Evolutionary conservation across 2,888 invertebrate genomes (phyloP), one percentile per base, ranked within the genome.

Genomic region (Diplolepis rosae): DNA sequence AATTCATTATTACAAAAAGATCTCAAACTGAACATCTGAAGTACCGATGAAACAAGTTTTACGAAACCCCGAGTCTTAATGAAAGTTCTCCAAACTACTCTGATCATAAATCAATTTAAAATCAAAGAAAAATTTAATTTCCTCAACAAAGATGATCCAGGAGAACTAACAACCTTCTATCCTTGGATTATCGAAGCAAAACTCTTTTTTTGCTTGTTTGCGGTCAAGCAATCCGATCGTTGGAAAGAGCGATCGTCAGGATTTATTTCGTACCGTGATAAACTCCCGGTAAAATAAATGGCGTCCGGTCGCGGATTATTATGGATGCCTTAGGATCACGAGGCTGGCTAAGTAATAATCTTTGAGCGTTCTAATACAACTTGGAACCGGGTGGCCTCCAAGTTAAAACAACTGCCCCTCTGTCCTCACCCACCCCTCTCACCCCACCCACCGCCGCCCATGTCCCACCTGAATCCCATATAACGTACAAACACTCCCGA

Each of bases 301-400:
- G 72, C 74, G 74, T 74, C 68, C 73, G 66, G 72, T 69, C 68
- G 78, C 73, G 79, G 81, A 82, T 85, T 85, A 85, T 87, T 85
- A 86, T 80, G 87, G 85, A 86, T 84, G 84, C 83, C 85, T 78
- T 84, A 83, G 86, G 83, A 86, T 86, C 85, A 80, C 83, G 85
- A 84, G 82, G 83, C 80, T 80, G 80, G 82, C 82, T 83, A 82
- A 86, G 86, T 87, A 87, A 87, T 87, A 86, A 87, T 86, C 86
- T 85, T 86, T 83, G 85, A 86, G 86, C 85, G 85, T 83, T 83
- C 83, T 83, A 83, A 84, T 83, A 82, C 83, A 80, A 83, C 83
- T 83, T 82, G 81, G 81, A 84, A 84, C 83, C 82, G 83, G 84
- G 82, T 81, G 84, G 83, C 84, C 84, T 84, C 84, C 84, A 83